These are phyloP conservation scores for Ctenopoma multispine DNA, from an alignment of 2,797 vertebrate species.

Conservation along the genomic window DNA sequence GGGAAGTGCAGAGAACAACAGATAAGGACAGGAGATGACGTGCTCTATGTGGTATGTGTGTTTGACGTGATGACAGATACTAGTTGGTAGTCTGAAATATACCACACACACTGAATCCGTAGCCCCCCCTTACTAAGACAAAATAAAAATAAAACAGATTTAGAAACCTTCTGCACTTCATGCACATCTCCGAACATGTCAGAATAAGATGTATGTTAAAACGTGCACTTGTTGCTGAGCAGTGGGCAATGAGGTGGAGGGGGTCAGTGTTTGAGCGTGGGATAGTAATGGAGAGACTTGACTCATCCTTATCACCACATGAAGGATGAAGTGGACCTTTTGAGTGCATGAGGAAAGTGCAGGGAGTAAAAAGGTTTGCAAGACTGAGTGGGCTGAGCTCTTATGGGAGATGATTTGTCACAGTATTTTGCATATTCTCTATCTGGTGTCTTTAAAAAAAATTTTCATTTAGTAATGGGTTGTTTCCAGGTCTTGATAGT, in stretches of 20 bases:
- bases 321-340: slow-evolving; percentile 34
- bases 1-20: slow-evolving; percentile 7
- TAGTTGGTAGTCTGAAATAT: slow-evolving; percentile 15
- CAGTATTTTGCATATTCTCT: neutral
- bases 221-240: slow-evolving; percentile 23
- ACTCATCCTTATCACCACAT: slow-evolving; percentile 60
- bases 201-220: neutral
- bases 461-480: too few species aligned
- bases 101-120: neutral
- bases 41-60: slow-evolving; percentile 56
- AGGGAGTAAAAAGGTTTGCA: slow-evolving; percentile 20
- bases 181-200: too few species aligned
- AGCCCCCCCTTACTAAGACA: neutral
- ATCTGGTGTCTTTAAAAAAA: neutral
- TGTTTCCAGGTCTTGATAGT: neutral
- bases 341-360: slow-evolving; percentile 24
- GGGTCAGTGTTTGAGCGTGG: slow-evolving; percentile 44
- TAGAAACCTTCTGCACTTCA: too few species aligned
- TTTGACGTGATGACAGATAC: slow-evolving; percentile 51
- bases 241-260: slow-evolving; percentile 42
- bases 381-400: neutral
- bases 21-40: slow-evolving; percentile 36
- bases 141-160: neutral
- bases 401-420: neutral
- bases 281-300: slow-evolving; percentile 46